Evolutionary conservation across 2,888 invertebrate genomes (phyloP), one percentile per base, ranked within the genome.

Genomic region (Dusona sp.): DNA sequence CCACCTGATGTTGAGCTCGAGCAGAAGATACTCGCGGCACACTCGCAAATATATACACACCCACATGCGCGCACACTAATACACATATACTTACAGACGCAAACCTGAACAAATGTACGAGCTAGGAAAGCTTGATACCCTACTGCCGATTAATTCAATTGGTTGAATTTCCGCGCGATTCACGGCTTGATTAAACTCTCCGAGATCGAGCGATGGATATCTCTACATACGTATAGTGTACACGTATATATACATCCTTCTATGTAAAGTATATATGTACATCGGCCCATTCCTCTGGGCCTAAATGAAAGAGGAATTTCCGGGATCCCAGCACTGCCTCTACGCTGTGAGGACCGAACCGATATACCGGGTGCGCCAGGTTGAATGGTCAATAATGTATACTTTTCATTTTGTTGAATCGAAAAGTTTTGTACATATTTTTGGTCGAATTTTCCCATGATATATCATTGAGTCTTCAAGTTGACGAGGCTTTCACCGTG

Each of bases 171-270:
- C 84, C 78, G 84, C 70, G 73, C 86, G 84, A 86, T 83, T 83
- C 86, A 80, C 73, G 78, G 86, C 86, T 86, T 86, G 86, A 86
- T 86, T 86, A 86, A 86, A 86, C 86, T 83, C 84, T 79, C 79
- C 68, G 81, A 77, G 81, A 85, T 67, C 73, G 77, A 81, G 79
- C 19, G 79, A 61, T 67, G 65, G 54, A 67, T 61, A 25, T 36
- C 38, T 61, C 42, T 65, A 68, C 67, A 57, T 68, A 33, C 42
- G 42, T 29, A 67, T 36, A 0, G 1, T 33, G 22, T 29, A 38
- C 29, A 48, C 45, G 36, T 61, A 3, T 61, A 80, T 25, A 48
- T 48, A 64, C 1, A 48, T 67, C 29, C 45, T 3, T 75, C 45
- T 70, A 48, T 61, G n/a, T 19, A 33, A 19, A 57, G 42, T 79